Evolutionary conservation across 2,888 invertebrate genomes (phyloP).

Genomic region (Sinodicranocentrus sp.): DNA sequence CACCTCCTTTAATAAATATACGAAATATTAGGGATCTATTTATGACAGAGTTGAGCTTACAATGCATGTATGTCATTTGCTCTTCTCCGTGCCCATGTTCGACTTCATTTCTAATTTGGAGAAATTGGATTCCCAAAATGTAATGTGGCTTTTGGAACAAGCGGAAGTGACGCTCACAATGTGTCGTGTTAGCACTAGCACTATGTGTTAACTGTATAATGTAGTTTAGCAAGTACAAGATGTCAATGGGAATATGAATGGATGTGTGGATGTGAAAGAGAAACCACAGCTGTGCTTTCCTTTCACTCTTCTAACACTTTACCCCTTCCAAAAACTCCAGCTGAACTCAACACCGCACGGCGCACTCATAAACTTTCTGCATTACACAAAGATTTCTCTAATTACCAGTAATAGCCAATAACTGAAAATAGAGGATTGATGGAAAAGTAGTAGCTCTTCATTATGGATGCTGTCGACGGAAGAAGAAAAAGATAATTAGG

Average conservation of each 20-base stretch:
- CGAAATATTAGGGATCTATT: not conserved
- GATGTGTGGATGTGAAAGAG: no score
- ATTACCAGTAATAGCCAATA: not conserved
- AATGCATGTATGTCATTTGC: not conserved
- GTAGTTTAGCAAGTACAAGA: not conserved
- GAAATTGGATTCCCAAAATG: constrained; percentile 19
- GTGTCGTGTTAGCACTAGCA: not conserved
- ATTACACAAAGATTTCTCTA: not conserved
- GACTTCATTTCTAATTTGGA: constrained; percentile 9
- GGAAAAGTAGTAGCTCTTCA: no score
- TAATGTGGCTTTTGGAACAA: not conserved
- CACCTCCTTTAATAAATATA: not conserved
- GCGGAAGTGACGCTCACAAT: not conserved
- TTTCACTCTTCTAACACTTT: not conserved
- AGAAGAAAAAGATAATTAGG: no score
- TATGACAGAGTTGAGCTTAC: not conserved
- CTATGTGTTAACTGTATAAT: not conserved
- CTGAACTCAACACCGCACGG: no score
- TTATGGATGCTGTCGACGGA: no score
- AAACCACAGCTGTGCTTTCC: no score
- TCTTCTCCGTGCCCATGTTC: not conserved
- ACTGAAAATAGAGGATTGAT: no score
- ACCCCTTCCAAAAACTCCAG: not conserved
- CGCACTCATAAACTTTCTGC: no score
- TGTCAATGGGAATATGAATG: not conserved